Conservation (phyloP, 2,113 vertebrate genomes). For the Rhodinocichla rosea region DNA sequence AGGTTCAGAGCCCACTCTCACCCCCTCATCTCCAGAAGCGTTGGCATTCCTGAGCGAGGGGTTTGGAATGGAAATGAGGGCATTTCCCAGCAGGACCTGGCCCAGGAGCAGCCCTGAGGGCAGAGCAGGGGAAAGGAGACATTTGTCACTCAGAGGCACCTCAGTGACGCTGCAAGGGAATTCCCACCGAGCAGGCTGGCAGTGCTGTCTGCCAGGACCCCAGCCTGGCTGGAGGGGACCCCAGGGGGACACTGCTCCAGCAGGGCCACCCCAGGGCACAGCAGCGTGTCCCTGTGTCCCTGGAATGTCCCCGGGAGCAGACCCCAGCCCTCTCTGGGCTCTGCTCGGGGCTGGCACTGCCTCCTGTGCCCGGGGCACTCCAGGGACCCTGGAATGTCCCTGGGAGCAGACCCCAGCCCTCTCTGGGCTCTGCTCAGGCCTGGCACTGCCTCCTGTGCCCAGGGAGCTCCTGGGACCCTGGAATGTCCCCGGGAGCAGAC, state of each 20-base stretch:
- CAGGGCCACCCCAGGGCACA: neutral
- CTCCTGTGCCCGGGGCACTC: neutral
- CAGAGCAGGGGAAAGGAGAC: neutral
- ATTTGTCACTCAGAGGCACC: rapidly evolving
- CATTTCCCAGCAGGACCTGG: neutral
- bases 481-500: too few species aligned
- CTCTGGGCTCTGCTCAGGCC: too few species aligned
- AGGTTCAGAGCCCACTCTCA: neutral
- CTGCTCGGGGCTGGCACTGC: neutral
- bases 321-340: neutral
- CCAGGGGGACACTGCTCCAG: neutral
- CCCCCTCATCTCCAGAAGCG: neutral
- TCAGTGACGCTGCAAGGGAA: neutral
- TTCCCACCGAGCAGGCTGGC: neutral
- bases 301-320: neutral
- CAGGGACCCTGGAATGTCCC: too few species aligned
- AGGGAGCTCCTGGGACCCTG: too few species aligned
- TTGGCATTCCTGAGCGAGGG: neutral
- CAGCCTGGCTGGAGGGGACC: neutral
- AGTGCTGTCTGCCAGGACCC: rapidly evolving
- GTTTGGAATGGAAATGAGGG: neutral
- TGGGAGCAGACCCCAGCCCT: too few species aligned
- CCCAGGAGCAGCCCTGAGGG: neutral
- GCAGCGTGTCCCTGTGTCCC: rapidly evolving
- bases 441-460: too few species aligned